Evolutionary conservation across 1,140 invertebrate genomes (phyloP).

Genomic region (Bombus soroeensis): DNA sequence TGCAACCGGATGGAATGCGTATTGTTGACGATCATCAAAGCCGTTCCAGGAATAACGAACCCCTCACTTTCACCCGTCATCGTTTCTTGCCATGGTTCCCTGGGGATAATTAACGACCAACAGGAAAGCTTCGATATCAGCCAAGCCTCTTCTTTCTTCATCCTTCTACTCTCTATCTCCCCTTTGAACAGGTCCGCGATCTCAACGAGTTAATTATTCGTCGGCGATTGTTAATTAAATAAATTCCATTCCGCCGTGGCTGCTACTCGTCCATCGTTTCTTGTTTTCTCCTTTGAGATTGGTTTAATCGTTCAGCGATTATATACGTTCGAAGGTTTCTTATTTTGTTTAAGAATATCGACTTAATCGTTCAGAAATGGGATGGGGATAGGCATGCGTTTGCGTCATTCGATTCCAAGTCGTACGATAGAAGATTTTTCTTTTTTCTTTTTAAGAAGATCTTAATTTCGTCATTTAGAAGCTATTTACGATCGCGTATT

Average conservation of each 20-base stretch:
- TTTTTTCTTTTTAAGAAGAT: not conserved
- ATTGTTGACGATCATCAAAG: conserved; percentile 46
- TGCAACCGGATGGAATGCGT: conserved; percentile 42
- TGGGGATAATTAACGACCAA: conserved; percentile 46
- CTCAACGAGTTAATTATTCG: conserved; percentile 39
- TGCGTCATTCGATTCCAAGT: no score
- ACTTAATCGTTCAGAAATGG: not conserved
- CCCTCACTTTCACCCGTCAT: conserved; percentile 45
- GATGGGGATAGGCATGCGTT: no score
- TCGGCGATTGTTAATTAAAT: conserved; percentile 51
- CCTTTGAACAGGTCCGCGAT: not conserved
- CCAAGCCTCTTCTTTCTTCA: not conserved
- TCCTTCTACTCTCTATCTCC: not conserved
- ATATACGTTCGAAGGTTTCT: no score
- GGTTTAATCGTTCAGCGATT: conserved; percentile 8
- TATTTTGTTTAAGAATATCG: not conserved
- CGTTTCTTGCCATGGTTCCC: conserved; percentile 31
- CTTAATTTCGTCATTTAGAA: no score
- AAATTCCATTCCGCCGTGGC: conserved; percentile 22
- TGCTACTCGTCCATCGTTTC: not conserved
- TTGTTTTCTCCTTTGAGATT: not conserved
- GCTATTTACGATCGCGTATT: no score
- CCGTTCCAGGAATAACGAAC: conserved; percentile 37
- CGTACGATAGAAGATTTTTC: not conserved
- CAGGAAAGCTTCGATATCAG: conserved; percentile 24